Conservation (phyloP, 2,888 invertebrate species). For the Dryadula phaetusa region DNA sequence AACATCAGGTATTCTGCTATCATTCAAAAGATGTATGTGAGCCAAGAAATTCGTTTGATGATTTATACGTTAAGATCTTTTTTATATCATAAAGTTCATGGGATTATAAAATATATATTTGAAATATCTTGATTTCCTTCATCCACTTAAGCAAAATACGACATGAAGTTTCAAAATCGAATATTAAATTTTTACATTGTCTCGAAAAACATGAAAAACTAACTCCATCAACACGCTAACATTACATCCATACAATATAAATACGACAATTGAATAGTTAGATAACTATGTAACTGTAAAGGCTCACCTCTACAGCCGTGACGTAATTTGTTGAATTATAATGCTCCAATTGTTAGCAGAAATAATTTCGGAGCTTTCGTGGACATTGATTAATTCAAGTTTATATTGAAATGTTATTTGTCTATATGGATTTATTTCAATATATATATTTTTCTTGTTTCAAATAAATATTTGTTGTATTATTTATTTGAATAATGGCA, state of each 20-base stretch:
- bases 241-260: neutral
- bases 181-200: no score
- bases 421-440: slow-evolving; percentile 24
- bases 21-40: no score
- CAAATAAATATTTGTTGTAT: neutral
- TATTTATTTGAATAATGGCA: neutral
- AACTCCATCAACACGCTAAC: neutral
- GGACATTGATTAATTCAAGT: slow-evolving; percentile 27
- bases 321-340: slow-evolving; percentile 32
- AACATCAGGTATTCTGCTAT: no score
- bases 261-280: neutral
- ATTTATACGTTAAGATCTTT: no score
- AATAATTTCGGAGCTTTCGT: slow-evolving; percentile 28
- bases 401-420: slow-evolving; percentile 20
- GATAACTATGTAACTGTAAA: slow-evolving; percentile 4
- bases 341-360: slow-evolving; percentile 27
- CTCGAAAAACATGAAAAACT: no score
- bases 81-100: no score
- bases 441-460: neutral
- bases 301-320: neutral
- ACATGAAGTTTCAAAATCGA: no score
- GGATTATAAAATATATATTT: no score
- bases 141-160: no score
- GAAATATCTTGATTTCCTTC: no score
- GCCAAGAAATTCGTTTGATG: no score